Evolutionary conservation across 2,888 invertebrate species (phyloP), one percentile per base, ranked within the genome.

Genomic region (Archaeoteleia sp.): DNA sequence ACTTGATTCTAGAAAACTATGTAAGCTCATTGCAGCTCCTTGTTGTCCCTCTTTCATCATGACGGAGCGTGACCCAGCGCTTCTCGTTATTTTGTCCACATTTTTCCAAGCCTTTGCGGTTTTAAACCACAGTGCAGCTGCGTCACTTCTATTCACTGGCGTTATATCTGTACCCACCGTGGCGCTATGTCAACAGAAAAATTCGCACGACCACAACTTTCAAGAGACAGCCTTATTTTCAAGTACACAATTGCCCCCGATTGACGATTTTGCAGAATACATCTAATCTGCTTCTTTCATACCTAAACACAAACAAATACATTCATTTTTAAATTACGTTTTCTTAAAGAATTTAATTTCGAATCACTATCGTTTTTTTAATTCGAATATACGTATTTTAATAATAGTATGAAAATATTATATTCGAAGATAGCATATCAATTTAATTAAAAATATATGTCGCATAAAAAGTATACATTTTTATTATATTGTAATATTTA

Each of bases 11-110:
- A n/a, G n/a, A 71, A 74, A 73, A 70, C 71, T 74, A 69, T 68
- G 61, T 70, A 74, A 76, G 75, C 76, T 74, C 77, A 70, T 74
- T 74, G 74, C 74, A 46, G 71, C 57, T 60, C 55, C 74, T 74
- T 65, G 61, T 57, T 69, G 34, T 54, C 34, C 43, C 27, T 20
- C 46, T 53, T 57, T 57, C 43, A 51, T 30, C 29, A 23, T 27
- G 35, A 29, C n/a, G 20, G 20, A 39, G 45, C 46, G 34, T 57
- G 55, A 55, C 66, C 67, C 51, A 46, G 48, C 57, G 63, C 60
- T 51, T 53, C 48, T 45, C 45, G 48, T 14, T 32, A 15, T 30
- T 20, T 37, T 25, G 6, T 54, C 46, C 43, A 30, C 60, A 55
- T 54, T 62, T 70, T 62, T 40, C 54, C 57, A 20, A 40, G 48